Evolutionary conservation across 1,140 invertebrate genomes (phyloP).

Genomic region (Scaptomyza graminum): DNA sequence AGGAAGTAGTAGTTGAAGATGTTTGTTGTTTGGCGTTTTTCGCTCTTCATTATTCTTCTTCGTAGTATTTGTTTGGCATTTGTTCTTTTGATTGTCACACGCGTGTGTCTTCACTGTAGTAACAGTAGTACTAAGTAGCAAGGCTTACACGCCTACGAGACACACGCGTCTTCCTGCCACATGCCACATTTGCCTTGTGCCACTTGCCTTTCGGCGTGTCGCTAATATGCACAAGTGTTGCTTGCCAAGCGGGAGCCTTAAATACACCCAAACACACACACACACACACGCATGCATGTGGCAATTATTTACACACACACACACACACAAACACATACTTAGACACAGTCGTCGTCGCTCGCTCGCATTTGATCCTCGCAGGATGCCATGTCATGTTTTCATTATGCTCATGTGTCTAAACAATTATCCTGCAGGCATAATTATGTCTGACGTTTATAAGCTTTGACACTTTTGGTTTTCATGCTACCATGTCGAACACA

Average conservation of each 20-base stretch:
- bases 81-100: slow-evolving; percentile 40
- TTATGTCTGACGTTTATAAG: slow-evolving; percentile 83
- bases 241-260: slow-evolving; percentile 26
- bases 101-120: neutral
- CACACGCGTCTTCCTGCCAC: neutral
- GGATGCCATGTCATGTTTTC: slow-evolving; percentile 83
- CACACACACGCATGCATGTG: slow-evolving; percentile 10
- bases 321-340: slow-evolving; percentile 26
- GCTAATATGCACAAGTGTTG: slow-evolving; percentile 56
- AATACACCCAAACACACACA: slow-evolving; percentile 30
- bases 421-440: slow-evolving; percentile 83
- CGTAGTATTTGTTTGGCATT: slow-evolving; percentile 7
- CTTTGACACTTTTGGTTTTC: slow-evolving; percentile 83
- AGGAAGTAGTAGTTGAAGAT: neutral
- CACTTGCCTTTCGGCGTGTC: slow-evolving; percentile 57
- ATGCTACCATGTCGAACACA: slow-evolving; percentile 62
- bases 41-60: neutral
- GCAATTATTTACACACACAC: slow-evolving; percentile 63
- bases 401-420: slow-evolving; percentile 84
- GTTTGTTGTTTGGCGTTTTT: neutral
- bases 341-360: slow-evolving; percentile 6
- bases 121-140: no score
- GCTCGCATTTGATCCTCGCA: slow-evolving; percentile 74
- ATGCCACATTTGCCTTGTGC: no score
- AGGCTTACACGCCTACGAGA: neutral